A percentile compares a stretch with the other conserved stretches of the same genome.
These are phyloP conservation scores for Idaea aversata DNA, from an alignment of 2,888 invertebrate species.

Conservation along the genomic window DNA sequence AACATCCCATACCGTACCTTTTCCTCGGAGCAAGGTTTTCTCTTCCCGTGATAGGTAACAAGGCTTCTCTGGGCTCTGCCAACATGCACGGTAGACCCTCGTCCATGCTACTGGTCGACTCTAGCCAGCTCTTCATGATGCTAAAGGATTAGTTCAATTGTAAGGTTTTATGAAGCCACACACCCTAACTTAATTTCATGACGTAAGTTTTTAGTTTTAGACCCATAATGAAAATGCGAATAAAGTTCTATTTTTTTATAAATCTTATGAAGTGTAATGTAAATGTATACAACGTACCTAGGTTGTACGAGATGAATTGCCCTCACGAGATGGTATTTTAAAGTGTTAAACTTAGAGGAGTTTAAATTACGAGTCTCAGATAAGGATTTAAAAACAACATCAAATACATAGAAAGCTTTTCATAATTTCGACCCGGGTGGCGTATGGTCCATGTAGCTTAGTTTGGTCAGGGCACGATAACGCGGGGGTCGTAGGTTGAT, in stretches of 20 bases:
- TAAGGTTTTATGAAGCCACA: background rate
- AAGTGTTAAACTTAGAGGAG: too few species aligned
- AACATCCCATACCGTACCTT: slow-evolving; percentile 44
- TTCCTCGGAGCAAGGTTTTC: slow-evolving; percentile 74
- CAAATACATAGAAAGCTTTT: background rate
- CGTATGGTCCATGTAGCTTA: background rate
- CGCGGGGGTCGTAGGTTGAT: too few species aligned
- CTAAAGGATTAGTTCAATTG: background rate
- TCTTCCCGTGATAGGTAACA: slow-evolving; percentile 73
- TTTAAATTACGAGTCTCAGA: background rate
- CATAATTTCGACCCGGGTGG: too few species aligned
- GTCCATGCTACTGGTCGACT: slow-evolving; percentile 61
- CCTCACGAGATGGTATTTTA: too few species aligned
- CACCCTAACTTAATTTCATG: too few species aligned
- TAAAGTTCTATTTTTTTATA: too few species aligned
- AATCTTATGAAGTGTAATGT: too few species aligned
- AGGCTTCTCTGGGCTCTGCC: slow-evolving; percentile 73
- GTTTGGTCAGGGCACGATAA: background rate
- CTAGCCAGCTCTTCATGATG: slow-evolving; percentile 75
- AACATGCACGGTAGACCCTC: slow-evolving; percentile 69
- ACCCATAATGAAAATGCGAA: too few species aligned
- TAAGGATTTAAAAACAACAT: background rate
- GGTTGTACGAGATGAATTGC: too few species aligned
- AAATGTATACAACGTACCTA: too few species aligned
- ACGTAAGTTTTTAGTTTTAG: too few species aligned